Conservation (phyloP, 2,113 vertebrate genomes). For the Poeciliopsis prolifica region DNA sequence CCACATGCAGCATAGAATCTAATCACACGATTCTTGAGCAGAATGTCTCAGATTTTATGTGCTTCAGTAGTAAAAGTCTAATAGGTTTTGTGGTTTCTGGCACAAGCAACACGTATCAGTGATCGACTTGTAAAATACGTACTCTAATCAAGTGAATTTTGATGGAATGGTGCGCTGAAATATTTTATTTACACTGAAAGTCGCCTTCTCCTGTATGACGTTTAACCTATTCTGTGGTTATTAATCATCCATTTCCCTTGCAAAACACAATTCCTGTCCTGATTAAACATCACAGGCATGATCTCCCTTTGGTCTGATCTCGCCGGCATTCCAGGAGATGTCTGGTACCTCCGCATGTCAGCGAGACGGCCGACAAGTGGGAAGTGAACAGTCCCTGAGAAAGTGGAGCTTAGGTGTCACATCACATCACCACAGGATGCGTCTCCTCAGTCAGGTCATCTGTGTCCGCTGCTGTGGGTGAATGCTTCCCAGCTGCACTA, state of each 20-base stretch:
- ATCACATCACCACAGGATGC: slow-evolving; percentile 58
- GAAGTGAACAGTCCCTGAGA: slow-evolving; percentile 20
- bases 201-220: neutral
- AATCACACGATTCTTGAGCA: slow-evolving; percentile 19
- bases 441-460: slow-evolving; percentile 58
- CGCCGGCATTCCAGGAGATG: slow-evolving; percentile 11
- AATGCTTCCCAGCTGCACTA: slow-evolving; percentile 39
- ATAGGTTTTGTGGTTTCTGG: slow-evolving; percentile 13
- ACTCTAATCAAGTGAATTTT: slow-evolving; percentile 17
- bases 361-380: slow-evolving; percentile 36
- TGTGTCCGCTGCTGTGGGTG: slow-evolving; percentile 41
- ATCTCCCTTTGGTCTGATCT: slow-evolving; percentile 41
- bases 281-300: slow-evolving; percentile 26
- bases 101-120: slow-evolving; percentile 47
- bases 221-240: neutral
- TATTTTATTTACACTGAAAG: slow-evolving; percentile 2
- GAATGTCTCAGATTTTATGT: slow-evolving; percentile 24
- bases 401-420: slow-evolving; percentile 50
- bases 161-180: slow-evolving; percentile 33
- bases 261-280: slow-evolving; percentile 15
- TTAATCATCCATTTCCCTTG: neutral
- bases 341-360: slow-evolving; percentile 38
- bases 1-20: slow-evolving; percentile 6
- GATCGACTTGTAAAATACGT: slow-evolving; percentile 43
- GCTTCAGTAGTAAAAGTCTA: slow-evolving; percentile 41